Base-by-base conservation (phyloP, 2,888 invertebrate genomes). In the Xylocampa areola region DNA sequence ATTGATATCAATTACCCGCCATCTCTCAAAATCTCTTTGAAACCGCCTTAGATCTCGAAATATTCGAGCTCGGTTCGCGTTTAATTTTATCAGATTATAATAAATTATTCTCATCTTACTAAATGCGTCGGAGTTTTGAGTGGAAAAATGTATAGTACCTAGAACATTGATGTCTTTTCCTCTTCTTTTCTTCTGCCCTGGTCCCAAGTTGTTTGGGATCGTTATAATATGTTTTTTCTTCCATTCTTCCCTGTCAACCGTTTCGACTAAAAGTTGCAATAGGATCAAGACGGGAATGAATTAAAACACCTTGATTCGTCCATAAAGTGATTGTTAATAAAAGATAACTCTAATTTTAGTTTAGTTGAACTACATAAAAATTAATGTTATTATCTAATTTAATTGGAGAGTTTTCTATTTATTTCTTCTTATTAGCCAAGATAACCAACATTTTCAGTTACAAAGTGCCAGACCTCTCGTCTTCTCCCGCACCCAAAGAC, bases 1-100 rank as follows among this genome's bases (percentile, higher is more conserved):
- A 90, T 89, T 90, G 88, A 89, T 91, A 90, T 88, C 90, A 91
- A 91, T 91, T 90, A 88, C 62, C 72, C 76, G 79, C 77, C 80
- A 84, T 86, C 81, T 84, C 82, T 76, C 80, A 79, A 82, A 86
- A 87, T 82, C 80, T 83, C 86, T 85, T 82, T 84, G 81, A 79
- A 81, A 76, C 75, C 65, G 72, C 75, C 80, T 81, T 73, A 79
- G 68, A 81, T 79, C 75, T 77, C 61, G 65, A 79, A 83, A 81
- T 82, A 81, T 77, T 80, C 72, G 60, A 68, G 64, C 74, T 76
- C 68, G 65, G 67, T 72, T 77, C 70, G 59, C 58, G 68, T 73
- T 76, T 75, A 76, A 81, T 81, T 76, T 76, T 61, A 77, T 74
- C 63, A 74, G 81, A 81, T 72, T 81, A 81, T 79, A 78, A 79